Conservation (phyloP, 1,140 invertebrate genomes). For the Diuraphis noxia region DNA sequence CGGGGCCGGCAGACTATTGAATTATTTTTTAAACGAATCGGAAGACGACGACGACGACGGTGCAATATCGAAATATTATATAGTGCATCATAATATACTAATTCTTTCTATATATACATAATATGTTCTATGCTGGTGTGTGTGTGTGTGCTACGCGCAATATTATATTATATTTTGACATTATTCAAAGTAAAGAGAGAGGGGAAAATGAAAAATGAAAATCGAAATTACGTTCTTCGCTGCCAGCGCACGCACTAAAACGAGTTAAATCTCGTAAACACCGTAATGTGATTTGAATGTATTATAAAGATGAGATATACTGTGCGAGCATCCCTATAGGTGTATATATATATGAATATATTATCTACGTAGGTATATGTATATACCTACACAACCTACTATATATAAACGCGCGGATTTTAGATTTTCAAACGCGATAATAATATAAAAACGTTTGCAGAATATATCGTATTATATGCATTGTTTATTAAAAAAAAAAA, state of each 20-base stretch:
- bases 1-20: not conserved
- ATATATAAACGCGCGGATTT: not conserved
- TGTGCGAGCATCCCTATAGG: not conserved
- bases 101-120: not conserved
- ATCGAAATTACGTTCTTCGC: not conserved
- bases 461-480: not conserved
- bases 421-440: not conserved
- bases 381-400: no score
- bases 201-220: not conserved
- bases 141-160: not conserved
- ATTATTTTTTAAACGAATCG: not conserved
- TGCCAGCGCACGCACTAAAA: not conserved
- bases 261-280: conserved; percentile 7
- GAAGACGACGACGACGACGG: not conserved
- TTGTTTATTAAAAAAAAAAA: not conserved
- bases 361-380: not conserved
- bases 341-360: not conserved
- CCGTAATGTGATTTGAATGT: not conserved
- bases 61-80: not conserved
- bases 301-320: conserved; percentile 9
- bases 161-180: conserved; percentile 12
- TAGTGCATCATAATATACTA: not conserved
- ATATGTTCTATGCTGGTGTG: not conserved
- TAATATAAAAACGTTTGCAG: conserved; percentile 13
- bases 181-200: not conserved